phyloP scores from a whole-genome alignment of 2,888 invertebrate species.

The Pediacus dermestoides region DNA sequence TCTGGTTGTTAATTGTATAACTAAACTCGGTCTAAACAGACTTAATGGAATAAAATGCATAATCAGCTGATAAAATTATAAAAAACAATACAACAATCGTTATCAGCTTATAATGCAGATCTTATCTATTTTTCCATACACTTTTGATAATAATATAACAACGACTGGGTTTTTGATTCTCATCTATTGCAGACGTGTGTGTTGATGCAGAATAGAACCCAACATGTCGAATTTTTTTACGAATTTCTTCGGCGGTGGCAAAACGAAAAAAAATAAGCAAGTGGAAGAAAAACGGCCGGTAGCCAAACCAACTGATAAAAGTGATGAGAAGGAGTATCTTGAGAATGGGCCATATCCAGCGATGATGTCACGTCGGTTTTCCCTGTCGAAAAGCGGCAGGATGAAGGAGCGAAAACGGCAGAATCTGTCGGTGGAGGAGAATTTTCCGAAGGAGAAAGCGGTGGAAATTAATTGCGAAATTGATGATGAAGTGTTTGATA shows the following conservation, averaged over 20 bases:
- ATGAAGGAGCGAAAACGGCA: conserved; percentile 34
- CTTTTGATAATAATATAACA: no score
- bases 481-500: conserved; percentile 6
- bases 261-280: conserved; percentile 15
- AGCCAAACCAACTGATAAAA: neutral
- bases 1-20: no score
- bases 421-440: no score
- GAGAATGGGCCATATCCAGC: no score
- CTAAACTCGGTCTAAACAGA: no score
- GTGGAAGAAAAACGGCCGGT: neutral
- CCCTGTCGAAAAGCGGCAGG: conserved; percentile 37
- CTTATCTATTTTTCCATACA: conserved; percentile 2
- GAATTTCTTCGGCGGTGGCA: conserved; percentile 26
- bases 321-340: conserved; percentile 6
- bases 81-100: no score
- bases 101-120: conserved; percentile 1
- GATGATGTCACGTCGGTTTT: conserved; percentile 27
- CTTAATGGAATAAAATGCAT: no score
- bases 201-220: no score
- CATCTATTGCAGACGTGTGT: no score
- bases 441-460: no score
- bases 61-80: no score
- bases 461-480: neutral
- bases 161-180: no score
- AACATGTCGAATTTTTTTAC: conserved; percentile 27